phyloP scores from a whole-genome alignment of 2,888 invertebrate species.

The Branchinecta sandiegonensis region DNA sequence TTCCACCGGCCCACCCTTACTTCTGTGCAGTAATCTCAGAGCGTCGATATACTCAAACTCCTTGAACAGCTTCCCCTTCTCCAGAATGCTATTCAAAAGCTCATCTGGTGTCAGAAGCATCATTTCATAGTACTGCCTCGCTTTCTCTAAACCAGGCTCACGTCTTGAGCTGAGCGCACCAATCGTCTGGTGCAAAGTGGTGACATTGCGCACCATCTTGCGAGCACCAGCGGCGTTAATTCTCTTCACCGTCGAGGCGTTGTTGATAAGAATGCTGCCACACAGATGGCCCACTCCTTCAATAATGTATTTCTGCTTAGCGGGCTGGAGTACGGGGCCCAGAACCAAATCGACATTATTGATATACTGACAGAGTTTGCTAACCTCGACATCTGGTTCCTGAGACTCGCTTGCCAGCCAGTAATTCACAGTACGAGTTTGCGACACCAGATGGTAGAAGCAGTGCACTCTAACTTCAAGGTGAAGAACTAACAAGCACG shows the following conservation, averaged over 20 bases:
- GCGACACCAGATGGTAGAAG: slow-evolving; percentile 70
- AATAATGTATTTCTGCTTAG: slow-evolving; percentile 74
- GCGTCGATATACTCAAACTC: slow-evolving; percentile 76
- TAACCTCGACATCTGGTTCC: slow-evolving; percentile 58
- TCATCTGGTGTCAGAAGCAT: slow-evolving; percentile 69
- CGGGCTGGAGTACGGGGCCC: slow-evolving; percentile 54
- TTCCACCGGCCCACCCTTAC: slow-evolving; percentile 36
- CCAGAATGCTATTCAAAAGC: slow-evolving; percentile 63
- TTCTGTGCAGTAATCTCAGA: slow-evolving; percentile 56
- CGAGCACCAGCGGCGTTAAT: slow-evolving; percentile 70
- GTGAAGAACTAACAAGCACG: slow-evolving; percentile 77
- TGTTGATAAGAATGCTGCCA: slow-evolving; percentile 62
- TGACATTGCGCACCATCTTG: slow-evolving; percentile 68
- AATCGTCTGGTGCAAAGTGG: slow-evolving; percentile 68
- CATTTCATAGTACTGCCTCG: slow-evolving; percentile 72
- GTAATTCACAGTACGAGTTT: slow-evolving; percentile 33
- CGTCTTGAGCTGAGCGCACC: slow-evolving; percentile 65
- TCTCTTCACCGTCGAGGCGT: slow-evolving; percentile 58
- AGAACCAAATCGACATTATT: slow-evolving; percentile 62
- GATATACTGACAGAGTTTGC: slow-evolving; percentile 61
- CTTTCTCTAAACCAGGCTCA: slow-evolving; percentile 72
- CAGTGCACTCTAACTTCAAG: slow-evolving; percentile 90
- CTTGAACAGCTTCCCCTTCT: slow-evolving; percentile 73
- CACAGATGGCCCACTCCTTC: slow-evolving; percentile 73
- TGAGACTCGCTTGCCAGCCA: slow-evolving; percentile 43